A percentile compares a stretch with the other conserved stretches of the same genome.
phyloP scores from a whole-genome alignment of 2,888 invertebrate genomes.

The Julus scandinavius region DNA sequence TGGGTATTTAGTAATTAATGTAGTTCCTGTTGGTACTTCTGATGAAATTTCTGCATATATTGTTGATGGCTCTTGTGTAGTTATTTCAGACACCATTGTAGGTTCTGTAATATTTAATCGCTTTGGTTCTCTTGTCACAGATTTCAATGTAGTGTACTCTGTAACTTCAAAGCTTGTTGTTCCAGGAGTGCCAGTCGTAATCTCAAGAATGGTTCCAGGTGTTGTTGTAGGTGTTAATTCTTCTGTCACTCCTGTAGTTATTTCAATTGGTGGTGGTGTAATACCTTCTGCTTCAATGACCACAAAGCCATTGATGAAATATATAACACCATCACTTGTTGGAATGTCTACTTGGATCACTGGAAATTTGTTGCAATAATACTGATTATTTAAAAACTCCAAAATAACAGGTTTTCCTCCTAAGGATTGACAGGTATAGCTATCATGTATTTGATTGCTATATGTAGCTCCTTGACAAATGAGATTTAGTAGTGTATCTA shows the following conservation, averaged over 20 bases:
- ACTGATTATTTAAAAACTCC: constrained; percentile 4
- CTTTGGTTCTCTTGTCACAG: neutral
- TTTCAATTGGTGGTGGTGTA: neutral
- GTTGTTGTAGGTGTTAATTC: neutral
- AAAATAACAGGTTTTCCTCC: constrained; percentile 47
- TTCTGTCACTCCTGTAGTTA: neutral
- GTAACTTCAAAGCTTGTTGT: constrained; percentile 36
- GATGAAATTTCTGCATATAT: neutral
- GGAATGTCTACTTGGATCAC: constrained; percentile 28
- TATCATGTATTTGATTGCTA: constrained; percentile 40
- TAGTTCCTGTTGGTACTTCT: neutral
- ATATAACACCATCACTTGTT: constrained; percentile 49
- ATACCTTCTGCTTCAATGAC: neutral
- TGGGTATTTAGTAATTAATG: constrained; percentile 24
- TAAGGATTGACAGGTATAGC: constrained; percentile 48
- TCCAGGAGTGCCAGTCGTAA: neutral
- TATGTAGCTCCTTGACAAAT: constrained; percentile 49
- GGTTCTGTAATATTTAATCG: neutral
- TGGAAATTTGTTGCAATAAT: constrained; percentile 50
- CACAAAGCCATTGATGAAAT: constrained; percentile 42
- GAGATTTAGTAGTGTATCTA: constrained; percentile 42
- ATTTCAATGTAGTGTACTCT: constrained; percentile 22
- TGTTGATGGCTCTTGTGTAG: neutral
- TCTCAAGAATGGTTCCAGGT: neutral
- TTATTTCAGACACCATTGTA: neutral